Evolutionary conservation across 2,797 vertebrate genomes (phyloP).

Genomic region (Salarias fasciatus): DNA sequence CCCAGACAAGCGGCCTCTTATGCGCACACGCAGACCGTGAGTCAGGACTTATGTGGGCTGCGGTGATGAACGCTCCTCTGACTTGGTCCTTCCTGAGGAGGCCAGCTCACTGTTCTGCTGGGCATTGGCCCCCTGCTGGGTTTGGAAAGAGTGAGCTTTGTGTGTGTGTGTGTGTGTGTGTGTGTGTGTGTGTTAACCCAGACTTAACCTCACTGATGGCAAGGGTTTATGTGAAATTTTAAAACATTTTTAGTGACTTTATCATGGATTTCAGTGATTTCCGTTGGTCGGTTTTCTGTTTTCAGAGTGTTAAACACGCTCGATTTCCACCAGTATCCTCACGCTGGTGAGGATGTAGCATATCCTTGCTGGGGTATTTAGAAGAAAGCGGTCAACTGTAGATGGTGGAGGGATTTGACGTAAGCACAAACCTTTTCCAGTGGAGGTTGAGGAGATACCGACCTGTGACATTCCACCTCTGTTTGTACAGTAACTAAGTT

Average conservation of each 20-base stretch:
- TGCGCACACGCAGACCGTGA: constrained; percentile 37
- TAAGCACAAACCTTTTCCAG: constrained; percentile 8
- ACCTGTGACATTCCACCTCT: constrained; percentile 51
- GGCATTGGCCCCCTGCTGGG: constrained; percentile 48
- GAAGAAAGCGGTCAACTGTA: neutral
- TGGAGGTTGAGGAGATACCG: constrained; percentile 36
- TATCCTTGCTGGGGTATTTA: neutral
- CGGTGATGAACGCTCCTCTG: constrained; percentile 41
- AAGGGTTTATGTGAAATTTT: too few relatives aligned
- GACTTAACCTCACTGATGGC: constrained; percentile 49
- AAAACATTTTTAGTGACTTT: too few relatives aligned
- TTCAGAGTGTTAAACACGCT: too few relatives aligned
- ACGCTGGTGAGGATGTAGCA: too few relatives aligned
- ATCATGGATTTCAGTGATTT: too few relatives aligned
- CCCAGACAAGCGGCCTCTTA: constrained; percentile 18
- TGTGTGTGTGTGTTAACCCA: constrained; percentile 35
- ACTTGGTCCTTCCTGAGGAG: constrained; percentile 39
- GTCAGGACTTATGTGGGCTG: constrained; percentile 55
- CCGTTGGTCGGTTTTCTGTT: too few relatives aligned
- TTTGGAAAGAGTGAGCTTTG: constrained; percentile 64
- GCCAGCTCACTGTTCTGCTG: constrained; percentile 34
- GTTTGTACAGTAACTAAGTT: constrained; percentile 60
- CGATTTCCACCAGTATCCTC: too few relatives aligned
- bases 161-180: constrained; percentile 18
- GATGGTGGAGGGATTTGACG: too few relatives aligned